These are phyloP conservation scores for Tragopan temminckii DNA, from an alignment of 2,797 vertebrate species.

Conservation along the genomic window DNA sequence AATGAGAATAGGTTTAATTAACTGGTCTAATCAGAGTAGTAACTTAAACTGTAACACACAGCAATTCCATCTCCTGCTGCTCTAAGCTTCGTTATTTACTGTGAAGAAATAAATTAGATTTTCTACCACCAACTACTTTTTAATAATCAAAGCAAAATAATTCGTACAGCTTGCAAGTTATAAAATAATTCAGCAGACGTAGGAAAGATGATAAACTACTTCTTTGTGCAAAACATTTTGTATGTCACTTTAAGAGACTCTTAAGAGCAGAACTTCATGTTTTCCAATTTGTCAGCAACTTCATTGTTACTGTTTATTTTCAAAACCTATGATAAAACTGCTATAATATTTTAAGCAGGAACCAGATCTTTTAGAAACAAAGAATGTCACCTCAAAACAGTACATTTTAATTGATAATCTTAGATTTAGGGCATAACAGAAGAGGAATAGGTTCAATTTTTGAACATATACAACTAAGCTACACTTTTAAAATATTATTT, in stretches of 20 bases:
- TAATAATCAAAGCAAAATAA: slow-evolving; percentile 60
- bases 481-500: not conserved
- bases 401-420: not conserved
- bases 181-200: not conserved
- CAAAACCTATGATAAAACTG: not conserved
- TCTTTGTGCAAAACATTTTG: slow-evolving; percentile 2
- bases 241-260: not conserved
- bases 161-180: not conserved
- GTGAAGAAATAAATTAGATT: slow-evolving; percentile 26
- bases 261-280: not conserved
- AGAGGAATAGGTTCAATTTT: not conserved
- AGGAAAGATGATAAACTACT: slow-evolving; percentile 35
- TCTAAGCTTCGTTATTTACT: slow-evolving; percentile 23
- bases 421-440: not conserved
- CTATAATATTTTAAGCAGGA: not conserved
- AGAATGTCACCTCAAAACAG: not conserved
- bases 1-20: slow-evolving; percentile 37
- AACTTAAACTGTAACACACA: slow-evolving; percentile 1
- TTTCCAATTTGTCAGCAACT: not conserved
- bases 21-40: not conserved
- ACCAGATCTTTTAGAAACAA: not conserved
- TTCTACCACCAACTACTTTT: slow-evolving; percentile 8
- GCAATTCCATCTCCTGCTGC: not conserved
- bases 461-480: not conserved
- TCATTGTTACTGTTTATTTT: not conserved